Percentiles rank a stretch among this genome's conserved stretches.
These are phyloP conservation scores for Listronotus bonariensis DNA, from an alignment of 1,140 invertebrate genomes.

Conservation along the genomic window DNA sequence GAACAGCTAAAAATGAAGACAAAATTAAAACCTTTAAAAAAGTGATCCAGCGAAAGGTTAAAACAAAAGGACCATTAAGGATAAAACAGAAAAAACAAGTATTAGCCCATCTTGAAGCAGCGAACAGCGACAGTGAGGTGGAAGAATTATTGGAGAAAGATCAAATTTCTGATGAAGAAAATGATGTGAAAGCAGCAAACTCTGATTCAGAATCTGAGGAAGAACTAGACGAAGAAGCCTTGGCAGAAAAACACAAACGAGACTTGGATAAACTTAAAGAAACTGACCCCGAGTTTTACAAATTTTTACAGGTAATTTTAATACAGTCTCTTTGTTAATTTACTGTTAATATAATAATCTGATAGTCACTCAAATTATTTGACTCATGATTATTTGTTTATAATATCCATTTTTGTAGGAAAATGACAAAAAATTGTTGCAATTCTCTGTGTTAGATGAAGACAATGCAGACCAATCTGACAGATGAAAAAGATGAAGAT, in stretches of 20 bases:
- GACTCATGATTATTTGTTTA: background rate
- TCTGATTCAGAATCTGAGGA: constrained; percentile 8
- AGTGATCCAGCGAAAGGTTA: background rate
- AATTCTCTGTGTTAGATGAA: constrained; percentile 73
- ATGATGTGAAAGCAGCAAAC: constrained; percentile 25
- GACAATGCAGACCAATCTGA: constrained; percentile 42
- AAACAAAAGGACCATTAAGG: background rate
- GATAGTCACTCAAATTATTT: background rate
- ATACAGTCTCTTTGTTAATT: too few species aligned
- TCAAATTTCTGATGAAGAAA: constrained; percentile 10
- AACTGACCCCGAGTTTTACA: constrained; percentile 86
- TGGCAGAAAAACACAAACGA: constrained; percentile 62
- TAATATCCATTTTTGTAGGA: constrained; percentile 52
- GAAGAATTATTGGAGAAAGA: constrained; percentile 23
- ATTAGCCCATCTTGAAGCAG: background rate
- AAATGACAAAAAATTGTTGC: constrained; percentile 82
- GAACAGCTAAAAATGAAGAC: too few species aligned
- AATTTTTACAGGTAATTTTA: constrained; percentile 67
- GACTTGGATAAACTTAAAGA: constrained; percentile 75
- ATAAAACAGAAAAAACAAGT: background rate
- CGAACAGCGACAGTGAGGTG: constrained; percentile 24
- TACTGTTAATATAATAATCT: too few species aligned
- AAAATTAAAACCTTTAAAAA: too few species aligned
- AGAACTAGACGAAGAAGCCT: constrained; percentile 36
- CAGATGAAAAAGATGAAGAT: constrained; percentile 46